Conservation (phyloP, 2,888 invertebrate species). For the Chalcis sispes region DNA sequence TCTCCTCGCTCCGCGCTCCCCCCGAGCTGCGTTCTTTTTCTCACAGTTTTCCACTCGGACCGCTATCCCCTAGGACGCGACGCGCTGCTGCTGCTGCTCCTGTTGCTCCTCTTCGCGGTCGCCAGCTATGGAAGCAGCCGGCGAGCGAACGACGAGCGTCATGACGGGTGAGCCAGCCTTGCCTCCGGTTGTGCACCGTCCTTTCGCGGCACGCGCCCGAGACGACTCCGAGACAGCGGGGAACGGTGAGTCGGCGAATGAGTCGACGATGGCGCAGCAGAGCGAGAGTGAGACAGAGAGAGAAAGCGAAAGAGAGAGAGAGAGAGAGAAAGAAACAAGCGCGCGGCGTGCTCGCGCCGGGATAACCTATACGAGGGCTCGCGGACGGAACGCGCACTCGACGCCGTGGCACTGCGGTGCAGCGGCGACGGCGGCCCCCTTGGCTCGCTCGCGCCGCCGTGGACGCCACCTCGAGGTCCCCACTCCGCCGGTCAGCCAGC, state of each 20-base stretch:
- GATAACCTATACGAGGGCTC: neutral
- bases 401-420: slow-evolving; percentile 40
- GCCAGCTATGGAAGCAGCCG: neutral
- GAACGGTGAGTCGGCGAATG: neutral
- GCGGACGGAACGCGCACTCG: slow-evolving; percentile 9
- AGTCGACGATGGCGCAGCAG: neutral
- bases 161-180: neutral
- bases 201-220: neutral
- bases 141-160: neutral
- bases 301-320: neutral
- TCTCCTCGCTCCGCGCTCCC: neutral
- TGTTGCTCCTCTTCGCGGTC: neutral
- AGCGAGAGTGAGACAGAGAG: no score
- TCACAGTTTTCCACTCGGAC: no score
- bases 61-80: no score
- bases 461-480: neutral
- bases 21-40: neutral
- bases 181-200: neutral
- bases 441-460: slow-evolving; percentile 5
- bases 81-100: neutral
- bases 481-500: neutral
- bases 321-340: slow-evolving; percentile 18
- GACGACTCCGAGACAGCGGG: neutral
- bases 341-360: neutral
- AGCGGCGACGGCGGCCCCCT: neutral